A percentile compares a stretch with the other conserved stretches of the same genome.
phyloP scores from a whole-genome alignment of 2,113 vertebrate genomes.

The Camelus dromedarius region DNA sequence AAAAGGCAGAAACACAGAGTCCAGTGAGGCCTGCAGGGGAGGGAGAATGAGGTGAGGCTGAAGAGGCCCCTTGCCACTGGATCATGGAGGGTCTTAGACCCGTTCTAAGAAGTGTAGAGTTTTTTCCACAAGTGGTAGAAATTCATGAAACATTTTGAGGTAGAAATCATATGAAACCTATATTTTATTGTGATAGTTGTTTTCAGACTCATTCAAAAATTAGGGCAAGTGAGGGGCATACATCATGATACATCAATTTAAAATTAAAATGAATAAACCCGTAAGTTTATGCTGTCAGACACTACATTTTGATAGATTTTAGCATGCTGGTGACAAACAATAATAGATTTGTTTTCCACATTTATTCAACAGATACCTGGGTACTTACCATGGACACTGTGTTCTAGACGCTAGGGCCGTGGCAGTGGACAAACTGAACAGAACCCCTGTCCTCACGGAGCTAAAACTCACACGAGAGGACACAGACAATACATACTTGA shows the following conservation, averaged over 20 bases:
- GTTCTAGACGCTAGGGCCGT: background rate
- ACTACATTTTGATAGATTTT: background rate
- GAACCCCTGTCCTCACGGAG: background rate
- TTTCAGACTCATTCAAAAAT: conserved; percentile 46
- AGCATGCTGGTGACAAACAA: background rate
- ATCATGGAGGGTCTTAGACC: background rate
- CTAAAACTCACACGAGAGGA: background rate
- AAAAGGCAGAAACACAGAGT: background rate
- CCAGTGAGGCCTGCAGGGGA: background rate
- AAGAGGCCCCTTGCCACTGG: background rate
- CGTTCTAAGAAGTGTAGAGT: background rate
- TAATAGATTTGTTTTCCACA: background rate
- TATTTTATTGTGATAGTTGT: background rate
- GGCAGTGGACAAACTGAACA: background rate
- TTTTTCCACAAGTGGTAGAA: background rate
- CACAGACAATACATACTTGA: background rate
- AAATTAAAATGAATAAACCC: background rate
- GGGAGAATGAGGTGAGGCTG: background rate
- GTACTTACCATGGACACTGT: background rate
- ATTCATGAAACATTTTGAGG: conserved; percentile 6
- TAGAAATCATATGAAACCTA: background rate
- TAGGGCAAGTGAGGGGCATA: background rate
- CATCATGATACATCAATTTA: background rate
- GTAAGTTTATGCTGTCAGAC: background rate
- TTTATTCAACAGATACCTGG: background rate